A percentile compares a stretch with the other conserved stretches of the same genome.
phyloP scores from a whole-genome alignment of 2,888 invertebrate species.

The Caenorhabditis zanzibari region DNA sequence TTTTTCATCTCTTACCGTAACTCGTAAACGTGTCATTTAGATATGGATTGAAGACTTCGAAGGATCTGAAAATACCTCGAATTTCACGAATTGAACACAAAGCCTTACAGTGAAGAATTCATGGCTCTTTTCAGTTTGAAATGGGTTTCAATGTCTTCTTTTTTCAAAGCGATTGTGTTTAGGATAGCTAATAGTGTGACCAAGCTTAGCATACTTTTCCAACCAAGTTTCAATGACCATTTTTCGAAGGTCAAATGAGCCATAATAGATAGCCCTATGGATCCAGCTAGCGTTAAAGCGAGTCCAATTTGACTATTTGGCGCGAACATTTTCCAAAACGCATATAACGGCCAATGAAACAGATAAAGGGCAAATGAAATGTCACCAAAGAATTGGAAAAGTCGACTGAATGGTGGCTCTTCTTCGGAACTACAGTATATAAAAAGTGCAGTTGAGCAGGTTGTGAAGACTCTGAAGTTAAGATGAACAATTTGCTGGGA shows the following conservation, averaged over 20 bases:
- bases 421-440: background rate
- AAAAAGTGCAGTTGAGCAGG: background rate
- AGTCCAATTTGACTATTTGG: background rate
- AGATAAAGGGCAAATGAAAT: slow-evolving; percentile 40
- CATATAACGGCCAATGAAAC: slow-evolving; percentile 31
- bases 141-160: background rate
- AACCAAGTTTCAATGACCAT: slow-evolving; percentile 9
- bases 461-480: background rate
- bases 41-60: background rate
- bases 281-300: background rate
- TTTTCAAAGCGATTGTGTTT: background rate
- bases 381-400: slow-evolving; percentile 25
- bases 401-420: background rate
- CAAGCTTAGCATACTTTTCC: background rate
- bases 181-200: background rate
- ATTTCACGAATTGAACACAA: background rate
- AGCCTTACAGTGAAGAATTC: background rate
- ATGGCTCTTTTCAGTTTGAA: background rate
- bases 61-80: background rate
- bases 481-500: no score
- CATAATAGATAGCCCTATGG: background rate
- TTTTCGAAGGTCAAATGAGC: slow-evolving; percentile 19
- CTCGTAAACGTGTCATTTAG: background rate
- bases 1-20: background rate
- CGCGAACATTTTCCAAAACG: background rate